phyloP scores from a whole-genome alignment of 2,797 vertebrate genomes.

The Silurus lanzhouensis region DNA sequence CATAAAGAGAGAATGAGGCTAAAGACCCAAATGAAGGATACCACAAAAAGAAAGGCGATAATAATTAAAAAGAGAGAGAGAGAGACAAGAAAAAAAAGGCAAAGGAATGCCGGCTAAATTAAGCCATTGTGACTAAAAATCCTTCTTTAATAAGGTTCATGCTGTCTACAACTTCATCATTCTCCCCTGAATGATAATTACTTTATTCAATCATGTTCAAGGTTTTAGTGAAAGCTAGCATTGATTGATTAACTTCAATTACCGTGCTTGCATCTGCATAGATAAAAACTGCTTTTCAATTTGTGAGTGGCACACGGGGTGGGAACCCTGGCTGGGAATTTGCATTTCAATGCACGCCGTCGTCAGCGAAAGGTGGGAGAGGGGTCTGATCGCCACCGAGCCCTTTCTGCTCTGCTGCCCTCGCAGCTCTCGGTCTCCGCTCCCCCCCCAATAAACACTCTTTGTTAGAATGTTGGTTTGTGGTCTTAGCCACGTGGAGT shows the following conservation, averaged over 20 bases:
- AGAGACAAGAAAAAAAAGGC: conserved; percentile 25
- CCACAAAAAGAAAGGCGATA: conserved; percentile 37
- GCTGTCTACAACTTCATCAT: conserved; percentile 99
- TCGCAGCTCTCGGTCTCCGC: conserved; percentile 62
- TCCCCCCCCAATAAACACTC: conserved; percentile 86
- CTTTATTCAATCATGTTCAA: conserved; percentile 99
- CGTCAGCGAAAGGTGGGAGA: conserved; percentile 98
- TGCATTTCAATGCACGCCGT: conserved; percentile 99
- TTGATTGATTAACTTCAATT: conserved; percentile 99
- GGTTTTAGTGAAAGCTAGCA: conserved; percentile 99
- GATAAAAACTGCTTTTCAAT: conserved; percentile 99
- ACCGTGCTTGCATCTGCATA: conserved; percentile 99
- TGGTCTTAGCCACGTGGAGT: conserved; percentile 60
- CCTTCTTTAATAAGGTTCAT: conserved; percentile 99
- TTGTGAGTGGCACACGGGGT: conserved; percentile 99
- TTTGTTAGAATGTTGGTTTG: conserved; percentile 95
- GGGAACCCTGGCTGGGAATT: conserved; percentile 99
- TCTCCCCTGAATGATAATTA: conserved; percentile 99
- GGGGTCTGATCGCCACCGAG: conserved; percentile 99
- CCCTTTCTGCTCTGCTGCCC: conserved; percentile 97
- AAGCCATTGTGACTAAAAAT: conserved; percentile 99
- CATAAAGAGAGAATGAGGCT: not conserved
- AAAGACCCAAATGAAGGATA: conserved; percentile 12
- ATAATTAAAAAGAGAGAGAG: not conserved
- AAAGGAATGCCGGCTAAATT: conserved; percentile 95